Conservation (phyloP, 1,140 invertebrate genomes). For the Drosophila cardini region DNA sequence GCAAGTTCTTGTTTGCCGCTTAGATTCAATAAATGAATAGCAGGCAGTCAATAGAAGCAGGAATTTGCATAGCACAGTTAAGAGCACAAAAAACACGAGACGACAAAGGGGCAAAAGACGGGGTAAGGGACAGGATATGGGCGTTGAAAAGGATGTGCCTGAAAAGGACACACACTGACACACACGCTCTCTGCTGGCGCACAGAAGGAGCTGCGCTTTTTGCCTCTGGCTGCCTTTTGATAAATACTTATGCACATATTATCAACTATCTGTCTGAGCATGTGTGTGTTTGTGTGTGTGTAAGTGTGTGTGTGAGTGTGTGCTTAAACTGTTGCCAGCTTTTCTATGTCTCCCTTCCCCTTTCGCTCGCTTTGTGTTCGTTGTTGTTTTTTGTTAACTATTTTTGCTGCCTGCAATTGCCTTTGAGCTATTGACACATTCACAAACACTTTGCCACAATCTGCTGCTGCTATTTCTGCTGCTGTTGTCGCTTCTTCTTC, state of each 20-base stretch:
- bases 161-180: constrained; percentile 19
- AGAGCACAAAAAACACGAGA: no score
- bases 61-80: constrained; percentile 28
- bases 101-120: no score
- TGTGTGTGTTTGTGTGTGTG: constrained; percentile 3
- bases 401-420: constrained; percentile 56
- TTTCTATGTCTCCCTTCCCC: background rate
- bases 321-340: constrained; percentile 39
- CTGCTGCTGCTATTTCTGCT: constrained; percentile 41
- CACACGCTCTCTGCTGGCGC: constrained; percentile 2
- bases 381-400: constrained; percentile 40
- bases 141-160: constrained; percentile 14
- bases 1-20: constrained; percentile 31
- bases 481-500: constrained; percentile 1
- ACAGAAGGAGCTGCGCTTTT: constrained; percentile 29
- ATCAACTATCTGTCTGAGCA: constrained; percentile 53
- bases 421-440: constrained; percentile 71
- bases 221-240: constrained; percentile 57
- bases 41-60: constrained; percentile 12
- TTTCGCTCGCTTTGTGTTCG: background rate
- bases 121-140: constrained; percentile 1
- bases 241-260: constrained; percentile 70
- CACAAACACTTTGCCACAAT: constrained; percentile 69
- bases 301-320: background rate
- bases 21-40: constrained; percentile 47